phyloP scores from a whole-genome alignment of 2,888 invertebrate genomes.

The Cryptus armator region DNA sequence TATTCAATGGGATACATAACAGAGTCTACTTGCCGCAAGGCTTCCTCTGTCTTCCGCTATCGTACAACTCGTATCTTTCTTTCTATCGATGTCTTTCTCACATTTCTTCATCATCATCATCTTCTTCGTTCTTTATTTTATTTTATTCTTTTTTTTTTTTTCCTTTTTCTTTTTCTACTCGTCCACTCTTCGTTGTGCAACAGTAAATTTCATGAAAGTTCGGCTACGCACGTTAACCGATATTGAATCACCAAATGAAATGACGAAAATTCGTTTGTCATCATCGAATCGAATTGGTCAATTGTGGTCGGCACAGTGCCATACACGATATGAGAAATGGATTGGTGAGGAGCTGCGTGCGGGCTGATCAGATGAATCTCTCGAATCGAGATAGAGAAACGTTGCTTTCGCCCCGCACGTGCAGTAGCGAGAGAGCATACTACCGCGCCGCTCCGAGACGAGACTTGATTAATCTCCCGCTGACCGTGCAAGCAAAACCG shows the following conservation, averaged over 20 bases:
- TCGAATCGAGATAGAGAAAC: constrained; percentile 64
- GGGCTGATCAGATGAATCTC: constrained; percentile 49
- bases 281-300: constrained; percentile 37
- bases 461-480: constrained; percentile 70
- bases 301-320: constrained; percentile 15
- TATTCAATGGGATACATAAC: constrained; percentile 17
- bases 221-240: not conserved
- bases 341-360: constrained; percentile 47
- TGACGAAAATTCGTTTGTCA: constrained; percentile 53
- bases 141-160: not conserved
- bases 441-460: constrained; percentile 32
- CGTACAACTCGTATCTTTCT: constrained; percentile 51
- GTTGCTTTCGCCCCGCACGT: constrained; percentile 55
- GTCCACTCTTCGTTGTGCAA: constrained; percentile 26
- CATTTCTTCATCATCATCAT: constrained; percentile 13
- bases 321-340: constrained; percentile 43
- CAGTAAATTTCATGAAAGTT: constrained; percentile 34
- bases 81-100: constrained; percentile 19
- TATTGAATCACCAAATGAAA: not conserved
- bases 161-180: not conserved
- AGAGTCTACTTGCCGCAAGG: constrained; percentile 48
- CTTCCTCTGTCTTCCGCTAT: constrained; percentile 61
- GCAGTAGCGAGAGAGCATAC: constrained; percentile 59
- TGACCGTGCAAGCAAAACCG: constrained; percentile 57
- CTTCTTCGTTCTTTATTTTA: not conserved